Evolutionary conservation across 2,888 invertebrate genomes (phyloP).

Genomic region (Steinernema hermaphroditum): DNA sequence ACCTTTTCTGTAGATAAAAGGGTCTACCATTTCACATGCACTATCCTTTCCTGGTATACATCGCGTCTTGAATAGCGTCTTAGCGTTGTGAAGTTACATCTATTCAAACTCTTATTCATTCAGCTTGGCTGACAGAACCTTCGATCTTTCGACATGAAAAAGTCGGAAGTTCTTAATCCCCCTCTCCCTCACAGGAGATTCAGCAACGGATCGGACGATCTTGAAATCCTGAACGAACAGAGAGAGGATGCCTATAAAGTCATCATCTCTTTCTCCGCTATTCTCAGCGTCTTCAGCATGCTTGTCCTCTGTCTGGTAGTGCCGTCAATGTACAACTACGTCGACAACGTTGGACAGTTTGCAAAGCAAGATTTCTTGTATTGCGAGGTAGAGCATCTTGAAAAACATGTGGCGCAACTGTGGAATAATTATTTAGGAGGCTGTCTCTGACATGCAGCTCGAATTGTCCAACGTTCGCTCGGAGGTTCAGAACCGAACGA

Average conservation of each 20-base stretch:
- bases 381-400: constrained; percentile 56
- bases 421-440: constrained; percentile 21
- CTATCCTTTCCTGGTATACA: not conserved
- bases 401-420: not conserved
- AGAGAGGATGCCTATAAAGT: constrained; percentile 46
- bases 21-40: too few relatives aligned
- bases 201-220: constrained; percentile 22
- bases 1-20: not conserved
- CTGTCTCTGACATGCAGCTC: constrained; percentile 16
- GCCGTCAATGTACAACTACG: constrained; percentile 64
- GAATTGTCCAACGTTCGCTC: not conserved
- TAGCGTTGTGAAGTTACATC: too few relatives aligned
- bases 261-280: constrained; percentile 55
- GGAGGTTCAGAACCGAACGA: constrained; percentile 40
- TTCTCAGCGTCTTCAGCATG: constrained; percentile 56
- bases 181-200: constrained; percentile 23
- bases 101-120: not conserved
- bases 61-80: not conserved
- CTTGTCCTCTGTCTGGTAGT: constrained; percentile 59
- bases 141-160: constrained; percentile 25
- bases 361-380: constrained; percentile 59
- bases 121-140: constrained; percentile 22
- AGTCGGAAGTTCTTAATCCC: constrained; percentile 27
- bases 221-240: constrained; percentile 35
- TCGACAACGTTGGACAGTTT: constrained; percentile 61